Percentiles rank a stretch among this genome's conserved stretches.
These are phyloP conservation scores for Lytechinus variegatus DNA, from an alignment of 35 echinoderm and acorn worm genomes.

Conservation along the genomic window DNA sequence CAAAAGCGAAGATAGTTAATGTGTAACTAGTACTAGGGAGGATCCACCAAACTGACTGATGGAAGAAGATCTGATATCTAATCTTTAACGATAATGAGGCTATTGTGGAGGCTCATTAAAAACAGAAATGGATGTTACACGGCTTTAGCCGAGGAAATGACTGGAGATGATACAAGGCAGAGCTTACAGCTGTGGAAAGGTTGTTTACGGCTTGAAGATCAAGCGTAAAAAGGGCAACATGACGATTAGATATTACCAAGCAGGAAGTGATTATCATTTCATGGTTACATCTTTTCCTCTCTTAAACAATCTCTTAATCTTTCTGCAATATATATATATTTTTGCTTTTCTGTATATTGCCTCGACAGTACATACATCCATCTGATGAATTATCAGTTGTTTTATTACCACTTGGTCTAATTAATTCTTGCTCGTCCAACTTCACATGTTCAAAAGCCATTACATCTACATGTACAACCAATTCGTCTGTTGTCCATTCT, in stretches of 20 bases:
- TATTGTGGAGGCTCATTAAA: background rate
- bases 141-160: background rate
- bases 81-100: background rate
- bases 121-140: background rate
- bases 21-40: background rate
- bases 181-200: background rate
- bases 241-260: background rate
- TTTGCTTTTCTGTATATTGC: too few species aligned
- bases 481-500: too few species aligned
- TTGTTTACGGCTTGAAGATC: background rate
- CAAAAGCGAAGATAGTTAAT: background rate
- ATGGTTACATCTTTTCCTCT: background rate
- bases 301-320: background rate
- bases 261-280: background rate
- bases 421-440: too few species aligned
- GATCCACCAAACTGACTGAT: background rate
- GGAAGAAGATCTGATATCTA: background rate
- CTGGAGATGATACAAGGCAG: background rate
- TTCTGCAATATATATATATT: background rate
- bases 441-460: too few species aligned
- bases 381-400: too few species aligned
- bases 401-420: too few species aligned
- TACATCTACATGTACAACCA: too few species aligned
- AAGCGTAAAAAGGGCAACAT: background rate
- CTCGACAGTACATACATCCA: too few species aligned